A percentile compares a stretch with the other conserved stretches of the same genome.
Evolutionary conservation across 2,797 vertebrate species (phyloP).

Genomic region (Alectoris magna): DNA sequence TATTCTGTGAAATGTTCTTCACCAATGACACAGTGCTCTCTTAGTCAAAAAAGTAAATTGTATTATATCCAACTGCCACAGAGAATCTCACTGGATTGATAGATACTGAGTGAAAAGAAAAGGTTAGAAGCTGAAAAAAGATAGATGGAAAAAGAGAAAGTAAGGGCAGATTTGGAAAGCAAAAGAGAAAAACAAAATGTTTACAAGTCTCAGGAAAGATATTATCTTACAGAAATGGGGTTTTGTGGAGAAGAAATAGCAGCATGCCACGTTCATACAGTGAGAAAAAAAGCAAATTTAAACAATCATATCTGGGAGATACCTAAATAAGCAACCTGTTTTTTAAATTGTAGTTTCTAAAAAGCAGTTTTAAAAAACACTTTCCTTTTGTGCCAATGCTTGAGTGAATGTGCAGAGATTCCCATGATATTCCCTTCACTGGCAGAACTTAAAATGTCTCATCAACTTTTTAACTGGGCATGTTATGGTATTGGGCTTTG

Average conservation of each 20-base stretch:
- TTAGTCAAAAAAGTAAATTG: neutral
- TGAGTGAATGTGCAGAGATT: neutral
- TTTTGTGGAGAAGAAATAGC: neutral
- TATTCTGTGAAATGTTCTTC: neutral
- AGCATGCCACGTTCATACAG: accelerated
- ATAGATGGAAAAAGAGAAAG: neutral
- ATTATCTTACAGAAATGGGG: neutral
- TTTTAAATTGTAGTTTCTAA: neutral
- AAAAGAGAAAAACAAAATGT: neutral
- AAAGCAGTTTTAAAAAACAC: neutral
- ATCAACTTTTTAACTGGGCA: neutral
- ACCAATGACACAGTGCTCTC: neutral
- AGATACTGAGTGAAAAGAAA: neutral
- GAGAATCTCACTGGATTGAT: neutral
- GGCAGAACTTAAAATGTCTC: neutral
- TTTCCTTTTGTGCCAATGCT: neutral
- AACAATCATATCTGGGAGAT: neutral
- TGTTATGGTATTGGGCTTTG: neutral
- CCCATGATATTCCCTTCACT: neutral
- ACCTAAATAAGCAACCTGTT: neutral
- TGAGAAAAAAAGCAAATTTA: neutral
- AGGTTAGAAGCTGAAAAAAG: neutral
- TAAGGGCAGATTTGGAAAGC: neutral
- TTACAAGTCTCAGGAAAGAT: neutral
- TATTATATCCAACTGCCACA: neutral